These are phyloP conservation scores for Glyphotaelius pellucidus DNA, from an alignment of 2,888 invertebrate species.

Conservation along the genomic window DNA sequence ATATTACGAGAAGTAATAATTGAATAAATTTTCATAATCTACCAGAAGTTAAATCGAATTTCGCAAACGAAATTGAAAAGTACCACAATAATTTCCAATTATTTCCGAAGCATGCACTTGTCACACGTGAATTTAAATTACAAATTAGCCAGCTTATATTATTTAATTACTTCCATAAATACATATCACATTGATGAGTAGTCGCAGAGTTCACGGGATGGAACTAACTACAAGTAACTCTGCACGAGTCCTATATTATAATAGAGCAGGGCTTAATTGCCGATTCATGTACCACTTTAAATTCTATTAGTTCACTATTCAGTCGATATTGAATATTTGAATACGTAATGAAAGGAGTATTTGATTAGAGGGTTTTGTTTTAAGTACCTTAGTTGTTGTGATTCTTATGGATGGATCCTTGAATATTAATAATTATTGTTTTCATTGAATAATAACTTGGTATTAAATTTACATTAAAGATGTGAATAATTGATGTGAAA, in stretches of 20 bases:
- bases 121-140: not conserved
- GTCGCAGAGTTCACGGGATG: not conserved
- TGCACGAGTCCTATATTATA: not conserved
- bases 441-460: not conserved
- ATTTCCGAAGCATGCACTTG: not conserved
- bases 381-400: not conserved
- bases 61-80: not conserved
- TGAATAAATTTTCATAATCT: too few species aligned
- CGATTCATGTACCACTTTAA: slow-evolving; percentile 2
- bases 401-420: not conserved
- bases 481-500: not conserved
- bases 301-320: not conserved
- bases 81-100: not conserved
- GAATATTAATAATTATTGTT: not conserved
- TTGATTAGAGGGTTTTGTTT: not conserved
- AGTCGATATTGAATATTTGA: not conserved
- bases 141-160: not conserved
- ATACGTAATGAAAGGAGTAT: not conserved
- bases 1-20: too few species aligned
- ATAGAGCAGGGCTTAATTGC: not conserved
- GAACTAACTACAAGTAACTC: not conserved
- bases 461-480: not conserved
- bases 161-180: not conserved
- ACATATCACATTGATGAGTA: not conserved
- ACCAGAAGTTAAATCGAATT: not conserved